phyloP scores from a whole-genome alignment of 2,113 vertebrate genomes.

The Phoenicopterus ruber region DNA sequence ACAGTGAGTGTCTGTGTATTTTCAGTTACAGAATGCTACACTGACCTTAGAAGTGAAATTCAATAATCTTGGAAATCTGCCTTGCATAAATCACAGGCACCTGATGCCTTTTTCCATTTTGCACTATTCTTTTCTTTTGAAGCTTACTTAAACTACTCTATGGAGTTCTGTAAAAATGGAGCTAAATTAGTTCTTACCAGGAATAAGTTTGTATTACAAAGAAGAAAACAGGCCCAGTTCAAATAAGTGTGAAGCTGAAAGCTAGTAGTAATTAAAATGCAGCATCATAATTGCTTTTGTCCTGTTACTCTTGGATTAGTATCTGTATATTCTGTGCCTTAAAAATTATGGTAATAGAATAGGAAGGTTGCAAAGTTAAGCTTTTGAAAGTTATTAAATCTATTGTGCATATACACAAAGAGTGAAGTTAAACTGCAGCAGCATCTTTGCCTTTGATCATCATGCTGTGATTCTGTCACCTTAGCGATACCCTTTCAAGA shows the following conservation, averaged over 20 bases:
- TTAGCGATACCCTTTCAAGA: not conserved
- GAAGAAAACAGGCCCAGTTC: not conserved
- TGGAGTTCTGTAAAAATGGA: not conserved
- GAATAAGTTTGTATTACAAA: not conserved
- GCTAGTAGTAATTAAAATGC: not conserved
- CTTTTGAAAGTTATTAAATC: not conserved
- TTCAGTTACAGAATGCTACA: not conserved
- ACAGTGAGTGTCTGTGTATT: conserved; percentile 22
- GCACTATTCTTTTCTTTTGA: not conserved
- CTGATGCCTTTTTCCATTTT: conserved; percentile 19
- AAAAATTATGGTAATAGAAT: not conserved
- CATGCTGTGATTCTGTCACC: not conserved
- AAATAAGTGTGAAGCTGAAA: not conserved
- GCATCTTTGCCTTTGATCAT: not conserved
- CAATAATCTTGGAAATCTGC: conserved; percentile 40
- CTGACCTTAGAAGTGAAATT: conserved; percentile 24
- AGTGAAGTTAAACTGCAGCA: not conserved
- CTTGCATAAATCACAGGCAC: conserved; percentile 19
- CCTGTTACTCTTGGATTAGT: not conserved
- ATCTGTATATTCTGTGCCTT: not conserved
- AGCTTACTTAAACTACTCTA: not conserved
- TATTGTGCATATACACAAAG: not conserved
- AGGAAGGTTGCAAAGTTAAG: not conserved
- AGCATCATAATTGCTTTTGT: not conserved
- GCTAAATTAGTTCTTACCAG: not conserved